Conservation (phyloP, 2,888 invertebrate genomes). For the Corythucha ciliata region DNA sequence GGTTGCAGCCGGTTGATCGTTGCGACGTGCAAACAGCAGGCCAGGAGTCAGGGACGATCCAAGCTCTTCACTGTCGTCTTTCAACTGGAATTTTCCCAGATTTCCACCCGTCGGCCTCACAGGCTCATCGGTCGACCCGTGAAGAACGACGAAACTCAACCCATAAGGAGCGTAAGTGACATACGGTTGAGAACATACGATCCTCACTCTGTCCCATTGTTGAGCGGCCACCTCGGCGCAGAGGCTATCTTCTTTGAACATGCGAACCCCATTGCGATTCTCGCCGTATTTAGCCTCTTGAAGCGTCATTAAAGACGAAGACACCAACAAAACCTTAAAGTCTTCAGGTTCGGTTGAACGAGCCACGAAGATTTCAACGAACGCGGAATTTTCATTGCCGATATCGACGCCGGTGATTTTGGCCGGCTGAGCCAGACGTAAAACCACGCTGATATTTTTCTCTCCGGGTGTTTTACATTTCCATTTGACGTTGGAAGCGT, state of each 20-base stretch:
- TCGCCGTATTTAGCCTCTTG: conserved; percentile 58
- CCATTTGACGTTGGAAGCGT: conserved; percentile 62
- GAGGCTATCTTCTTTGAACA: conserved; percentile 57
- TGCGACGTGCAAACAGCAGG: no score
- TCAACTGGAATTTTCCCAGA: conserved; percentile 46
- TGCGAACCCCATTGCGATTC: conserved; percentile 60
- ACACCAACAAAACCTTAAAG: conserved; percentile 65
- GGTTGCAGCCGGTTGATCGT: no score
- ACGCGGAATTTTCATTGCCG: conserved; percentile 73
- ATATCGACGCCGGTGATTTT: conserved; percentile 63
- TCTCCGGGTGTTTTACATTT: conserved; percentile 60
- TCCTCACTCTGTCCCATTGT: conserved; percentile 74
- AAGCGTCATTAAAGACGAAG: conserved; percentile 71
- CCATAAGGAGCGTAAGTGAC: conserved; percentile 72
- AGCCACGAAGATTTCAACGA: conserved; percentile 73
- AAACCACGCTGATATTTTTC: conserved; percentile 54
- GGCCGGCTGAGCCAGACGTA: conserved; percentile 55
- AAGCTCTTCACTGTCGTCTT: conserved; percentile 49
- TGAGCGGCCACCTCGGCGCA: conserved; percentile 47
- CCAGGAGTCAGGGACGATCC: no score
- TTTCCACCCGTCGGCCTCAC: conserved; percentile 31
- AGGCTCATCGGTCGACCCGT: conserved; percentile 35
- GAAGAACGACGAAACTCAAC: conserved; percentile 65
- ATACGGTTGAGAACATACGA: conserved; percentile 80
- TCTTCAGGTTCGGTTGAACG: conserved; percentile 55